A percentile compares a stretch with the other conserved stretches of the same genome.
These are phyloP conservation scores for Spatulosminthurus flaviceps DNA, from an alignment of 2,888 invertebrate genomes.

Conservation along the genomic window DNA sequence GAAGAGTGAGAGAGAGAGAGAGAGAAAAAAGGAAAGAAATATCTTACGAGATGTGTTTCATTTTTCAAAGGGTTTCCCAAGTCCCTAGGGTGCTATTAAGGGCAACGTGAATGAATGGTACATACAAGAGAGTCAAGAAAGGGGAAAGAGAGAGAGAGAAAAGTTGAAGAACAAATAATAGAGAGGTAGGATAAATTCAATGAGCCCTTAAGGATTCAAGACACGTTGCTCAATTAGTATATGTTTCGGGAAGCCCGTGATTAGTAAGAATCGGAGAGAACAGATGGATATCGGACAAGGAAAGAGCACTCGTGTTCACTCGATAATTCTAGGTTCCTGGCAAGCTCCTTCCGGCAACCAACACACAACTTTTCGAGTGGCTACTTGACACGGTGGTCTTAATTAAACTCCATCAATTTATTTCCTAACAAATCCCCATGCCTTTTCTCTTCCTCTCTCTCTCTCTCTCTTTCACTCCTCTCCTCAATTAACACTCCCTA, in stretches of 20 bases:
- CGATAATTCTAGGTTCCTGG: constrained; percentile 45
- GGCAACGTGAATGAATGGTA: too few species aligned
- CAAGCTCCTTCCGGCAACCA: constrained; percentile 38
- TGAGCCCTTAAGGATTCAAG: constrained; percentile 47
- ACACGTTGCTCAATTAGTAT: constrained; percentile 51
- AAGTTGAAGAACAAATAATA: constrained; percentile 31
- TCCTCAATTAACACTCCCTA: constrained; percentile 46
- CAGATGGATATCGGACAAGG: constrained; percentile 56
- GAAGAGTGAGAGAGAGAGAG: neutral
- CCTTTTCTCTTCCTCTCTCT: constrained; percentile 39
- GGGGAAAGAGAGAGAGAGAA: neutral
- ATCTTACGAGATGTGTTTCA: neutral
- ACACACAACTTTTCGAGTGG: constrained; percentile 37
- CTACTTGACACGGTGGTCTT: constrained; percentile 49
- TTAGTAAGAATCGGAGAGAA: constrained; percentile 42
- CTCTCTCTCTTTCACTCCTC: constrained; percentile 30
- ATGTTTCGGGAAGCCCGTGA: constrained; percentile 40
- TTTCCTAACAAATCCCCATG: constrained; percentile 23
- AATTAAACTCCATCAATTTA: constrained; percentile 50
- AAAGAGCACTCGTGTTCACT: constrained; percentile 50
- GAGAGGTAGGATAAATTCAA: constrained; percentile 46
- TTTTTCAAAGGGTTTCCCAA: too few species aligned
- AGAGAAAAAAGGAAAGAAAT: neutral
- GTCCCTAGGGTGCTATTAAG: constrained; percentile 7
- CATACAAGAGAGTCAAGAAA: neutral